Evolutionary conservation across 2,113 vertebrate genomes (phyloP).

Genomic region (Myocastor coypus): DNA sequence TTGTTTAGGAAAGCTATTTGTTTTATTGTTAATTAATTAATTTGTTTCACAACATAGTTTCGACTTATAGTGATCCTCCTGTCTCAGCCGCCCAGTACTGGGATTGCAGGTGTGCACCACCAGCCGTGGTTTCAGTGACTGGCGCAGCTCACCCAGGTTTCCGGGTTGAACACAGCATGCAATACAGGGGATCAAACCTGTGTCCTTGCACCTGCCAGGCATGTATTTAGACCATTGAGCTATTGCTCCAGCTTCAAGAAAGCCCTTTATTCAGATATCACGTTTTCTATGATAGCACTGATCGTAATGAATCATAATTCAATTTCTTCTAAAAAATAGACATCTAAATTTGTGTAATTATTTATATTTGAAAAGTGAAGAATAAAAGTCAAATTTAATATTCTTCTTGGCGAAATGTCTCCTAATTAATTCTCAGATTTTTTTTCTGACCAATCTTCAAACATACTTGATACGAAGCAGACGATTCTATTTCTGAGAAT

Average conservation of each 20-base stretch:
- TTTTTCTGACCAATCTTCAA: not conserved
- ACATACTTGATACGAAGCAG: not conserved
- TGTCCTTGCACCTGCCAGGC: too few species aligned
- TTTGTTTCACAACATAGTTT: too few species aligned
- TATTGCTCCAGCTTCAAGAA: not conserved
- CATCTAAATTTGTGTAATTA: not conserved
- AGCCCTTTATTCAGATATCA: not conserved
- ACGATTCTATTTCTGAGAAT: conserved; percentile 26
- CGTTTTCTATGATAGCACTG: not conserved
- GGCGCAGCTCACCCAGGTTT: too few species aligned
- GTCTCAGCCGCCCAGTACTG: too few species aligned
- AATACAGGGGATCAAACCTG: too few species aligned
- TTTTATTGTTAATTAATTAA: not conserved
- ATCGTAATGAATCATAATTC: not conserved
- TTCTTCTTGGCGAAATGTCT: not conserved
- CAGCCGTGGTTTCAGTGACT: too few species aligned
- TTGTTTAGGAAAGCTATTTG: not conserved
- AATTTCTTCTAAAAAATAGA: not conserved
- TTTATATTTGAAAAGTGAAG: conserved; percentile 4
- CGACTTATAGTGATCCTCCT: too few species aligned
- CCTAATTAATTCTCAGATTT: not conserved
- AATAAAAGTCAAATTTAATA: not conserved
- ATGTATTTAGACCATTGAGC: too few species aligned
- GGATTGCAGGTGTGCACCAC: too few species aligned
- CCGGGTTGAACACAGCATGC: too few species aligned